Conservation (phyloP, 2,113 vertebrate species). For the Porphyrio hochstetteri region DNA sequence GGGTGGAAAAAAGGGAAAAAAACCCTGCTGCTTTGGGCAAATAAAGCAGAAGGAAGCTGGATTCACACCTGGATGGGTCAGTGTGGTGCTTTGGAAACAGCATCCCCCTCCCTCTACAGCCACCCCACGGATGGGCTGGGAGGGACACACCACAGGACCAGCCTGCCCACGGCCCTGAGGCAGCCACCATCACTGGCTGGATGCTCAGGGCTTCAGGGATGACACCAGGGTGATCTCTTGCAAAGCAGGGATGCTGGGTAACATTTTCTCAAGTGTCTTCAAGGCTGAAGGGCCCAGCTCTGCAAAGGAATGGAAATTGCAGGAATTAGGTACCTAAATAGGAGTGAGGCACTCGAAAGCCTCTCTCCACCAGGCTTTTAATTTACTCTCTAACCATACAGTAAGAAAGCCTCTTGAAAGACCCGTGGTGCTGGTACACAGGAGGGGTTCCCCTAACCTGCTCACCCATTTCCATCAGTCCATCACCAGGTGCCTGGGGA, state of each 20-base stretch:
- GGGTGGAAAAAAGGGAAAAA: neutral
- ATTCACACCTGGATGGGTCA: neutral
- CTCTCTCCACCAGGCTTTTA: conserved; percentile 16
- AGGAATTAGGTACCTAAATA: conserved; percentile 22
- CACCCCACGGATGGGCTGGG: fast-evolving
- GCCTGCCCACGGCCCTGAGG: fast-evolving
- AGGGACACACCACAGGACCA: neutral
- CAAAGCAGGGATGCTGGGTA: neutral
- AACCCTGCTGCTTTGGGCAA: neutral
- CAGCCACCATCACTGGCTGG: neutral
- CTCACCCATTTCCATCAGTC: neutral
- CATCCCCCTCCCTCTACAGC: neutral
- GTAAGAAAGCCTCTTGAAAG: conserved; percentile 27
- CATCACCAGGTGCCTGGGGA: neutral
- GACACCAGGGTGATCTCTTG: neutral
- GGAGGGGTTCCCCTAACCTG: neutral
- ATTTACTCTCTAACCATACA: conserved; percentile 9
- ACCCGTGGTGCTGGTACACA: neutral
- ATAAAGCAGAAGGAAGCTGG: neutral
- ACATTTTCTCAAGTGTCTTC: neutral
- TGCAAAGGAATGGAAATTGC: neutral
- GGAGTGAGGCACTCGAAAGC: conserved; percentile 19
- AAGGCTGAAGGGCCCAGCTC: neutral
- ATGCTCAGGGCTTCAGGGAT: fast-evolving
- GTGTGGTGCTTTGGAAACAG: neutral